Conservation (phyloP, 2,113 vertebrate species). For the Nanorana parkeri region DNA sequence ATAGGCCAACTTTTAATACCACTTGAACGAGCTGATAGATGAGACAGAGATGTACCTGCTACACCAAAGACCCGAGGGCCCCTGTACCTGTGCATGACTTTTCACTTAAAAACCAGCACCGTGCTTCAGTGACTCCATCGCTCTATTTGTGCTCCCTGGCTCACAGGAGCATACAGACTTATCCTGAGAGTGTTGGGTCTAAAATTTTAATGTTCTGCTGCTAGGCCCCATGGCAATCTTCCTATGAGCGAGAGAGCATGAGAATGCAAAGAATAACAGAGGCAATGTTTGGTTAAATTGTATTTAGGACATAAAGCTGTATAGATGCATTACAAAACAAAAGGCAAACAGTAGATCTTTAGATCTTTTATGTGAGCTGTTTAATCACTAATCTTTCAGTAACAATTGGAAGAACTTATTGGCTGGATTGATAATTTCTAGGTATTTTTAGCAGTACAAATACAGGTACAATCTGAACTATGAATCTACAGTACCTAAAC, state of each 20-base stretch:
- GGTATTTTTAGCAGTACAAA: too few relatives aligned
- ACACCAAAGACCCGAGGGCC: constrained; percentile 78
- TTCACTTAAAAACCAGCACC: constrained; percentile 82
- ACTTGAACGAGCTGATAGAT: constrained; percentile 81
- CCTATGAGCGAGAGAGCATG: constrained; percentile 66
- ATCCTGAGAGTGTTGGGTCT: constrained; percentile 64
- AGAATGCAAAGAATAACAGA: background rate
- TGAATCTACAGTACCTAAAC: too few relatives aligned
- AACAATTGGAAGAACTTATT: background rate
- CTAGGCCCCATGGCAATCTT: constrained; percentile 66
- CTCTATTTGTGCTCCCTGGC: constrained; percentile 69
- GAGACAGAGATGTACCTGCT: constrained; percentile 78
- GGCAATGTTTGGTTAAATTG: background rate
- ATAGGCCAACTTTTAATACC: constrained; percentile 81
- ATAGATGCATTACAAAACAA: background rate
- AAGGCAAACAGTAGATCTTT: background rate
- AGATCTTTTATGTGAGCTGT: background rate
- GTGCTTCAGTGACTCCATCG: constrained; percentile 79
- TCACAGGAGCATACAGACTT: constrained; percentile 62
- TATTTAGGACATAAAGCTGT: background rate
- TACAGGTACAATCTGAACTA: too few relatives aligned
- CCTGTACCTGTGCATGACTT: constrained; percentile 88
- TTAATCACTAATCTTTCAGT: background rate
- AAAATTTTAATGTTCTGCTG: constrained; percentile 68
- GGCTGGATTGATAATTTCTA: background rate